Conservation (phyloP, 2,888 invertebrate species). For the Neoascia interrupta region DNA sequence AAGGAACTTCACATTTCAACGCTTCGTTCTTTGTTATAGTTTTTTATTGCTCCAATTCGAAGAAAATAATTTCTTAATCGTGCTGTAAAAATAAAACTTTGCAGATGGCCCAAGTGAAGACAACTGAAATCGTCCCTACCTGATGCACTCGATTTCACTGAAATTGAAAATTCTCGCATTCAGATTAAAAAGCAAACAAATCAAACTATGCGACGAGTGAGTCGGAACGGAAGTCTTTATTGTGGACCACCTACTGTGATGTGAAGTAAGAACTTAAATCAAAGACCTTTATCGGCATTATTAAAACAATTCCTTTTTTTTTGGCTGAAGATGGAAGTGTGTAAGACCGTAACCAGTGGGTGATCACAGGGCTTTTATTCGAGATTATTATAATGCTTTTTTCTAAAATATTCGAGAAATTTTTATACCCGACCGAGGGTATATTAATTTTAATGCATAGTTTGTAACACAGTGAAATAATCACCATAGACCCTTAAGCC, state of each 20-base stretch:
- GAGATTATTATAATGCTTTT: too few species aligned
- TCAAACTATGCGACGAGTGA: constrained; percentile 1
- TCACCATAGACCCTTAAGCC: too few species aligned
- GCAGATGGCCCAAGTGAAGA: constrained; percentile 10
- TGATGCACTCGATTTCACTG: too few species aligned
- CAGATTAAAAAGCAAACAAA: constrained; percentile 20
- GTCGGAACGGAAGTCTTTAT: background rate
- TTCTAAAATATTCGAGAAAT: too few species aligned
- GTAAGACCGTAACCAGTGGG: too few species aligned
- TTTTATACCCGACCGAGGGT: too few species aligned
- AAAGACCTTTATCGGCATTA: constrained; percentile 31
- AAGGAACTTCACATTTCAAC: constrained; percentile 24
- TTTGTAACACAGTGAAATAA: too few species aligned
- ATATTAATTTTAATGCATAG: too few species aligned
- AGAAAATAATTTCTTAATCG: constrained; percentile 19
- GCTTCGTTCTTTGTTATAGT: constrained; percentile 10
- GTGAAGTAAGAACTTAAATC: background rate
- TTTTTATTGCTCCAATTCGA: background rate
- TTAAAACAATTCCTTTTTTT: too few species aligned
- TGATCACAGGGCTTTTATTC: too few species aligned
- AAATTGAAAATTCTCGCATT: constrained; percentile 1
- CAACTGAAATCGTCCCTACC: constrained; percentile 2
- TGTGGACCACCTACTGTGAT: constrained; percentile 16
- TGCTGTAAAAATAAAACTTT: constrained; percentile 3
- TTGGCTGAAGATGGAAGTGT: too few species aligned